These are phyloP conservation scores for Ceratosolen solmsi DNA, from an alignment of 1,140 invertebrate species.

Conservation along the genomic window DNA sequence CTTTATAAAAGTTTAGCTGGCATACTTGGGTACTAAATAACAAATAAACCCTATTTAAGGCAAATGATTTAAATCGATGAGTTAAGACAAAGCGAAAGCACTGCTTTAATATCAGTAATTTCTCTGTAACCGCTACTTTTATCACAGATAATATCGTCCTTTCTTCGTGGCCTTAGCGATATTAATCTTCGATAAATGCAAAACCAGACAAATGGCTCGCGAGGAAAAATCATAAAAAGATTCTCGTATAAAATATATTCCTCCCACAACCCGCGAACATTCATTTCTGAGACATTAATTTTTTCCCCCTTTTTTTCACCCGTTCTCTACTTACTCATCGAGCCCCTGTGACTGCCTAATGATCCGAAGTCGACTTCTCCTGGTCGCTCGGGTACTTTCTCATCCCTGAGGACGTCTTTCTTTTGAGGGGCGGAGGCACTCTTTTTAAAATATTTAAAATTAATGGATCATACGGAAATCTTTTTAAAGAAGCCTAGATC, in stretches of 20 bases:
- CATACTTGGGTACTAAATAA: no score
- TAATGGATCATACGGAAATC: slow-evolving; percentile 5
- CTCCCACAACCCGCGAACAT: slow-evolving; percentile 58
- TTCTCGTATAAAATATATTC: slow-evolving; percentile 17
- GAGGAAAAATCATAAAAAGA: slow-evolving; percentile 71
- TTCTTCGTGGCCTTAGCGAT: slow-evolving; percentile 11
- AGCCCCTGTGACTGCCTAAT: slow-evolving; percentile 66
- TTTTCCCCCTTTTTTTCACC: slow-evolving; percentile 59
- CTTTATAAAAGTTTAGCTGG: no score
- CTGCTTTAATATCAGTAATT: neutral
- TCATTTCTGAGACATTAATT: slow-evolving; percentile 74
- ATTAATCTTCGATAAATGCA: slow-evolving; percentile 43
- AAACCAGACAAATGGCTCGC: slow-evolving; percentile 66
- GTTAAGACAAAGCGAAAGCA: neutral
- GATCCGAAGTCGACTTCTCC: slow-evolving; percentile 62
- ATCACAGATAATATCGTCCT: neutral
- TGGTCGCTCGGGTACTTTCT: slow-evolving; percentile 25
- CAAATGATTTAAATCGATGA: no score
- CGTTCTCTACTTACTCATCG: slow-evolving; percentile 44
- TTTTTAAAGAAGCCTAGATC: no score
- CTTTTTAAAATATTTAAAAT: neutral
- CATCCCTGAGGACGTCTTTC: slow-evolving; percentile 45
- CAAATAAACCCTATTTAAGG: no score
- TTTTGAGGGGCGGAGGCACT: slow-evolving; percentile 26
- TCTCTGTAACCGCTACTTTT: neutral